A percentile compares a stretch with the other conserved stretches of the same genome.
phyloP scores from a whole-genome alignment of 2,888 invertebrate genomes.

The Hydroisotoma schaefferi region DNA sequence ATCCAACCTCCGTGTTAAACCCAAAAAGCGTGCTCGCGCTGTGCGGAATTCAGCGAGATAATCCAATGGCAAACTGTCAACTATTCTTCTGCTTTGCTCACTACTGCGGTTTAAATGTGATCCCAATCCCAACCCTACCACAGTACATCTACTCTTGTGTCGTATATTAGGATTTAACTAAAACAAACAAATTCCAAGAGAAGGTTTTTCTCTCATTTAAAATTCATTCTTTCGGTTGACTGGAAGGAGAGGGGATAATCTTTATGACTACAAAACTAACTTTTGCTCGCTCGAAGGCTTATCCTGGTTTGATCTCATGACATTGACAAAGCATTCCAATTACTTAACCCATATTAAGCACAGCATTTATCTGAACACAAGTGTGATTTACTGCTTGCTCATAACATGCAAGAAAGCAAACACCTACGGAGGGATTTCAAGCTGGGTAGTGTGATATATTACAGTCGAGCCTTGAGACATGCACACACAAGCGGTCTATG shows the following conservation, averaged over 20 bases:
- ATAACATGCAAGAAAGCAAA: no score
- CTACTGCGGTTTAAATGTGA: not conserved
- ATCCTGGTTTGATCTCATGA: not conserved
- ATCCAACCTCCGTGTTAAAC: no score
- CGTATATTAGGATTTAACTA: not conserved
- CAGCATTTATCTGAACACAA: not conserved
- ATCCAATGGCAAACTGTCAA: conserved; percentile 11
- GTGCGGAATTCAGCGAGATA: conserved; percentile 4
- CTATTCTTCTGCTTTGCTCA: not conserved
- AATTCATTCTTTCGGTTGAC: no score
- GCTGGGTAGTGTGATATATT: no score
- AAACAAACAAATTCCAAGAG: conserved; percentile 6
- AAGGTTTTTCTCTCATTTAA: not conserved
- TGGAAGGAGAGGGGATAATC: no score
- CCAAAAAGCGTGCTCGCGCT: not conserved
- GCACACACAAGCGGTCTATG: no score
- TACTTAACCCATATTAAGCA: not conserved
- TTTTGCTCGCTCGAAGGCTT: no score
- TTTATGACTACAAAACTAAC: no score
- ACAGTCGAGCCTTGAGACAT: no score
- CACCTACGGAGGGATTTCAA: no score
- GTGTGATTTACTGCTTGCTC: no score
- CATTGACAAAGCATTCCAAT: not conserved
- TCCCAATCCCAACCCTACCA: not conserved
- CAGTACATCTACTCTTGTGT: not conserved